phyloP scores from a whole-genome alignment of 1,140 invertebrate genomes.

The Mya arenaria region DNA sequence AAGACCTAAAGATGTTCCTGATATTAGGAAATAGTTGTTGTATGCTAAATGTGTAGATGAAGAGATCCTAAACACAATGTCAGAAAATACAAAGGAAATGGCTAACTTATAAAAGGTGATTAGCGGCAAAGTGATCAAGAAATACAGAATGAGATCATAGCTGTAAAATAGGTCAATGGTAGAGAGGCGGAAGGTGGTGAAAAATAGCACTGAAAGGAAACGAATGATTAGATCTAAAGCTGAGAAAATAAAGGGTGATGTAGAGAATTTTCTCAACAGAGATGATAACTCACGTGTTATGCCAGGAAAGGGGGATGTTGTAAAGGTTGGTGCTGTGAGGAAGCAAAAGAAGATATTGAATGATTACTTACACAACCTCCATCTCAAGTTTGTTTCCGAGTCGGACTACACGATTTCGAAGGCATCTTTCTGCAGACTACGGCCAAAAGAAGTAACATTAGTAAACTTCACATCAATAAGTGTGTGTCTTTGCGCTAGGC shows the following conservation, averaged over 20 bases:
- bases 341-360: no score
- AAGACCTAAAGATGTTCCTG: background rate
- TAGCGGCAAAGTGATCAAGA: background rate
- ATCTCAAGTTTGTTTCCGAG: background rate
- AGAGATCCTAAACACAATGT: background rate
- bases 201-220: background rate
- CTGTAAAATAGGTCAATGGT: background rate
- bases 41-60: background rate
- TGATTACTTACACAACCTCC: background rate
- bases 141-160: background rate
- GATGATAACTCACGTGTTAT: background rate
- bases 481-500: conserved; percentile 38
- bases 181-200: background rate
- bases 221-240: background rate
- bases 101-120: no score
- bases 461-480: conserved; percentile 38
- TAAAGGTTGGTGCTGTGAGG: no score
- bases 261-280: background rate
- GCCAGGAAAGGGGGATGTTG: no score
- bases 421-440: background rate
- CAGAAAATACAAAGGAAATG: no score
- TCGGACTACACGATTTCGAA: background rate
- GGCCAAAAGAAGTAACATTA: conserved; percentile 2
- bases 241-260: background rate
- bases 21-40: background rate